Evolutionary conservation across 2,888 invertebrate genomes (phyloP).

Genomic region (Eristalis tenax): DNA sequence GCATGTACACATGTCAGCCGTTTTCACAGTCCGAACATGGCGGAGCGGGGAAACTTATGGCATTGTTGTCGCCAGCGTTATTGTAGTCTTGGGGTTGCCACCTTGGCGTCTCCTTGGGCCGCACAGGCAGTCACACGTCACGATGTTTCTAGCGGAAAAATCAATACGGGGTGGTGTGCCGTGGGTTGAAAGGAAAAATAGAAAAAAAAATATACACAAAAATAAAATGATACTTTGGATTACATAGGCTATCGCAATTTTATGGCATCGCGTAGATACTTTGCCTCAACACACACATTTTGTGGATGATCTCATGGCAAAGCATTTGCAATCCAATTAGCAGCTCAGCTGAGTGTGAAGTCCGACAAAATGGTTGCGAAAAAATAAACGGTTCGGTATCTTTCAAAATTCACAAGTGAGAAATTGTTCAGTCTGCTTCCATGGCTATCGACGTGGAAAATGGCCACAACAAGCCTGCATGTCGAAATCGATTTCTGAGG

Average conservation of each 20-base stretch:
- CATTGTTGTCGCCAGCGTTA: conserved; percentile 36
- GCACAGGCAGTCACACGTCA: conserved; percentile 18
- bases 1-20: not conserved
- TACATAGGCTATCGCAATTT: not conserved
- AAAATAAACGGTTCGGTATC: not conserved
- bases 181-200: not conserved
- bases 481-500: not conserved
- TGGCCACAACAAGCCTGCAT: not conserved
- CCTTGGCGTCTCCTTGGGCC: not conserved
- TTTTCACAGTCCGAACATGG: not conserved
- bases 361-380: not conserved
- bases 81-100: conserved; percentile 1
- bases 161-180: not conserved
- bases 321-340: conserved; percentile 10
- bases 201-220: not conserved
- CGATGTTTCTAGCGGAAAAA: conserved; percentile 19
- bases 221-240: not conserved
- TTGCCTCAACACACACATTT: not conserved
- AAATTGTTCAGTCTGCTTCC: not conserved
- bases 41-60: not conserved
- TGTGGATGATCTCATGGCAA: conserved; percentile 1
- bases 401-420: not conserved
- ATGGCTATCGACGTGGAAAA: not conserved
- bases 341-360: not conserved
- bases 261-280: not conserved